Base-by-base conservation (phyloP, 2,888 invertebrate species). In the Xanthia icteritia region DNA sequence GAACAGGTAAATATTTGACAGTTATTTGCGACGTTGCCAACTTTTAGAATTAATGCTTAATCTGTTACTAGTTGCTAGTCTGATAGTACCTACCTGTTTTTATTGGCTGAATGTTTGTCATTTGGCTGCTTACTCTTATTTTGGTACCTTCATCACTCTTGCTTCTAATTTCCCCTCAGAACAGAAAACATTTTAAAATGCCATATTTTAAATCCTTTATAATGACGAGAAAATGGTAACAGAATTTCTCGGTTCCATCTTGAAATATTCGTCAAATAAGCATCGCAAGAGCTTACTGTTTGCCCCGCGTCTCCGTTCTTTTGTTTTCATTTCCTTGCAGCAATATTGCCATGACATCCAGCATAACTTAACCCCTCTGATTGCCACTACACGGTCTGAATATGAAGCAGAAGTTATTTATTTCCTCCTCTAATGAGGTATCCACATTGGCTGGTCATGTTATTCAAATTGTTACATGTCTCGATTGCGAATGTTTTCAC, bases 341-440 rank as follows among this genome's bases (percentile, higher is more conserved):
- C 93, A 92, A 93, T 94, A 94, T 94, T 92, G 91, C 92, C 89
- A 86, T 93, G 91, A 92, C 92, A 92, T 91, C 94, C 94, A 94
- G 88, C 84, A 84, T 93, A 93, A 92, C 88, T 91, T 91, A 91
- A 92, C 88, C 93, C 82, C 89, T 65, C 79, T 88, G 90, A 90
- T 91, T 91, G 89, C 88, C 87, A 88, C 88, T 91, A 88, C 86
- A 87, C 80, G 81, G 76, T 79, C 85, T 79, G 84, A 89, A 89
- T 84, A 86, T 88, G 86, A 86, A 90, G 81, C 84, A 86, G 84
- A 88, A 86, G 77, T 81, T 89, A 89, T 88, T 88, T 88, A 90
- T 87, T 86, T 90, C 88, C 85, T 88, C 82, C 85, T 87, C 81
- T 89, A 90, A 90, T 89, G 89, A 91, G 83, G 91, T 92, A 75